Percentiles rank a stretch among this genome's conserved stretches.
These are phyloP conservation scores for Lasioglossum pauxillum DNA, from an alignment of 2,888 invertebrate species.

Conservation along the genomic window DNA sequence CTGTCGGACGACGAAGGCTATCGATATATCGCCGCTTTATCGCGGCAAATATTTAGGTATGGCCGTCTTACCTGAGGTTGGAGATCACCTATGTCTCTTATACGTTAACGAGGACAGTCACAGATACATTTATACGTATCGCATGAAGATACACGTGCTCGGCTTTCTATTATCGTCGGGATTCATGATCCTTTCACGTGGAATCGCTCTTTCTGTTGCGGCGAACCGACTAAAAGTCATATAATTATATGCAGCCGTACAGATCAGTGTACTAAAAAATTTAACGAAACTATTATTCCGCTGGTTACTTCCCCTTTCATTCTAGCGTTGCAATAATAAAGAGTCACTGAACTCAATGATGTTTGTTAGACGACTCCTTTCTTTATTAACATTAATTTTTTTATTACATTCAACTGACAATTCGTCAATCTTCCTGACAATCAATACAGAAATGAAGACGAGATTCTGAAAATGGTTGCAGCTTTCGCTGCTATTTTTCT, in stretches of 20 bases:
- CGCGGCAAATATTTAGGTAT: conserved; percentile 69
- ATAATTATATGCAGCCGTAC: background rate
- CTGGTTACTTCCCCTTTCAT: no score
- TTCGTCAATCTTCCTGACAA: background rate
- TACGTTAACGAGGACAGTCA: conserved; percentile 36
- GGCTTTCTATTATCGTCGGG: conserved; percentile 72
- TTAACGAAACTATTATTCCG: background rate
- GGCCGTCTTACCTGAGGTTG: conserved; percentile 54
- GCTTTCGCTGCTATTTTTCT: background rate
- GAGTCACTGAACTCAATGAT: no score
- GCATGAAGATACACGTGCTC: conserved; percentile 73
- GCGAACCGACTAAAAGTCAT: background rate
- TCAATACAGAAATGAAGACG: background rate
- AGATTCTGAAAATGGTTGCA: background rate
- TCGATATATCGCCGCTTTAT: conserved; percentile 60
- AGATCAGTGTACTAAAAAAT: no score
- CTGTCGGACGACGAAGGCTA: conserved; percentile 6
- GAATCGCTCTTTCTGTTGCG: background rate
- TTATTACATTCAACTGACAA: background rate
- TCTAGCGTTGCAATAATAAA: background rate
- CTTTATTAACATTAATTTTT: no score
- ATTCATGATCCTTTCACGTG: background rate
- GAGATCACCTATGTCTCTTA: conserved; percentile 37
- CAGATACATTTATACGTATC: conserved; percentile 73
- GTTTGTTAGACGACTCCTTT: no score